These are phyloP conservation scores for Sander vitreus DNA, from an alignment of 2,113 vertebrate genomes.

Conservation along the genomic window DNA sequence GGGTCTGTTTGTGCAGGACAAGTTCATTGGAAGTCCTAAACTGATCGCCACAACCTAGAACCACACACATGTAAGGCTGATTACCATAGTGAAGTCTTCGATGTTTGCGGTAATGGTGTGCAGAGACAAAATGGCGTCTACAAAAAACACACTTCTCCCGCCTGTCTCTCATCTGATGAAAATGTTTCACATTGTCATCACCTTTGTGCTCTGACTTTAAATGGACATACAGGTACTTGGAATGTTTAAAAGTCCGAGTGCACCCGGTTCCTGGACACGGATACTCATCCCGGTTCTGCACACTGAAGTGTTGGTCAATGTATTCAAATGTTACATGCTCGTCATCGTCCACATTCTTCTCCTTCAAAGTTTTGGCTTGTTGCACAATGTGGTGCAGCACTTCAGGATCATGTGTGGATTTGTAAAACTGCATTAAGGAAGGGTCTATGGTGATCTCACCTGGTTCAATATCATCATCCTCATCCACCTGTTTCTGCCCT, in stretches of 20 bases:
- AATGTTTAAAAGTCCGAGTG: slow-evolving; percentile 92
- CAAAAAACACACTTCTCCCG: slow-evolving; percentile 96
- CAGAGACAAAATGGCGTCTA: slow-evolving; percentile 92
- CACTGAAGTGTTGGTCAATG: slow-evolving; percentile 86
- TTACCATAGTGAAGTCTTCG: slow-evolving; percentile 90
- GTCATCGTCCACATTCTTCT: slow-evolving; percentile 75
- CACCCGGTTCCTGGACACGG: slow-evolving; percentile 94
- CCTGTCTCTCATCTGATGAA: slow-evolving; percentile 93
- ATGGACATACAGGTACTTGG: slow-evolving; percentile 96
- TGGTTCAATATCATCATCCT: slow-evolving; percentile 80
- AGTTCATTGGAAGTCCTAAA: slow-evolving; percentile 93
- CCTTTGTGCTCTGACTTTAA: slow-evolving; percentile 92
- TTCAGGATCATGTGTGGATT: slow-evolving; percentile 85
- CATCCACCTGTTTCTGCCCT: slow-evolving; percentile 49
- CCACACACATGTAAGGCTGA: slow-evolving; percentile 90
- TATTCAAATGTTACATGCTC: slow-evolving; percentile 91
- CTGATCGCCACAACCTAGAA: slow-evolving; percentile 89
- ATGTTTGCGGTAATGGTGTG: slow-evolving; percentile 92
- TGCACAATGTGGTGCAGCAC: slow-evolving; percentile 81
- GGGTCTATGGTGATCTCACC: slow-evolving; percentile 81
- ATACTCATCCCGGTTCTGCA: slow-evolving; percentile 95
- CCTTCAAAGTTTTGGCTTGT: slow-evolving; percentile 75
- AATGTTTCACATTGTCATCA: slow-evolving; percentile 94
- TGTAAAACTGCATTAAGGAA: slow-evolving; percentile 82
- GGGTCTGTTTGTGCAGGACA: slow-evolving; percentile 92